A percentile compares a stretch with the other conserved stretches of the same genome.
These are phyloP conservation scores for Oligia fasciuncula DNA, from an alignment of 2,888 invertebrate species.

Conservation along the genomic window DNA sequence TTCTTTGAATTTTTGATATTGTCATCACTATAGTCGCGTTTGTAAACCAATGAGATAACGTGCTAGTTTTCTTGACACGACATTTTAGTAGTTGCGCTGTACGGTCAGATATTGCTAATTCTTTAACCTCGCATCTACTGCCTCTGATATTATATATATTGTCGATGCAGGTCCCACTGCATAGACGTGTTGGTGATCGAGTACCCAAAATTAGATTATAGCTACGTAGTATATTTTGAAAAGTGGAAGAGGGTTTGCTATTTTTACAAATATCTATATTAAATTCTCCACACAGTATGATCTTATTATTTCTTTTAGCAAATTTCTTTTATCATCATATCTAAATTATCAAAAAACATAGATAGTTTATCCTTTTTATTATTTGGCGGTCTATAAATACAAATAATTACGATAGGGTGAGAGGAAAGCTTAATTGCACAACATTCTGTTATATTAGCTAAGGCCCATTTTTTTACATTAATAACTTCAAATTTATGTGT, in stretches of 20 bases:
- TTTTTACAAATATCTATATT: neutral
- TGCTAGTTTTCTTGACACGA: too few species aligned
- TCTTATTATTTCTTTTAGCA: neutral
- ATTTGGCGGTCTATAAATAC: conserved; percentile 18
- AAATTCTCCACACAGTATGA: conserved; percentile 4
- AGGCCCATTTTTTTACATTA: conserved; percentile 5
- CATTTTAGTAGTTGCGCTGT: too few species aligned
- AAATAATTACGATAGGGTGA: conserved; percentile 9
- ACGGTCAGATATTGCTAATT: too few species aligned
- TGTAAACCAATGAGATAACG: too few species aligned
- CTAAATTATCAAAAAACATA: conserved; percentile 10
- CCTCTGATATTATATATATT: too few species aligned
- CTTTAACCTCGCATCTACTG: too few species aligned
- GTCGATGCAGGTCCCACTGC: too few species aligned
- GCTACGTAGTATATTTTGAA: neutral
- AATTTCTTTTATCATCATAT: conserved; percentile 2
- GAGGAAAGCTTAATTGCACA: conserved; percentile 14
- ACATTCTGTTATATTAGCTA: conserved; percentile 8
- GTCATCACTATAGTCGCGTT: too few species aligned
- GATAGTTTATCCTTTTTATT: neutral
- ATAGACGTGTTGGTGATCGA: neutral
- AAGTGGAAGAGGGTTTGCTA: neutral
- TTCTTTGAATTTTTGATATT: too few species aligned
- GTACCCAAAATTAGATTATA: neutral
- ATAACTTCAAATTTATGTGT: neutral